Evolutionary conservation across 2,113 vertebrate species (phyloP), one percentile per base, ranked within the genome.

Genomic region (Perccottus glenii): DNA sequence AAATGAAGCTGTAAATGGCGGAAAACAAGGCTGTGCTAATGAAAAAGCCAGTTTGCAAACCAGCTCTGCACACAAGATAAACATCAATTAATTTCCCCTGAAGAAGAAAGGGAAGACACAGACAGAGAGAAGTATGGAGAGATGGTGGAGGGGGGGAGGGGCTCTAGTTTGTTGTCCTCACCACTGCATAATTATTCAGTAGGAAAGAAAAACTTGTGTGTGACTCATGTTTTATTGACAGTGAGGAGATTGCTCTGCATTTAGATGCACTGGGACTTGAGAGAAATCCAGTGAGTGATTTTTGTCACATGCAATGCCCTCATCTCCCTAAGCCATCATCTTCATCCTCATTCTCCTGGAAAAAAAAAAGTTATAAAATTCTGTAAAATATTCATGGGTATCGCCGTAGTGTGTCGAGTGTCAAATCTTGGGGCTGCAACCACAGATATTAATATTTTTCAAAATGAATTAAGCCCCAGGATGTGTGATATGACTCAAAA

Each of bases 81-180:
- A 78, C 68, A 88, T 89, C 84, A 85, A 81, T 85, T 86, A 78
- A 87, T 86, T 81, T 81, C 59, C 84, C 79, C 66, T 70, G 50
- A 67, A 87, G 81, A 35, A 63, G 57, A 70, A 8, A 50, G 60
- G 61, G 60, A 50, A 36, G 16, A 12, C 35, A 47, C 44, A 43
- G 6, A 46, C 40, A 45, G 11, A 45, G 47, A 50, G 42, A 78
- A 60, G 15, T 15, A 43, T 32, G 44, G 14, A 47, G 36, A 16
- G 49, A 33, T 27, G 58, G 32, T 15, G 12, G 4, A 42, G 49
- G 63, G 43, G n/a, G 44, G 46, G 50, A 52, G n/a, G 52, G 45
- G 11, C 53, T 62, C 11, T 46, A 35, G 15, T 53, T 59, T 74
- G 5, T 52, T 68, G 48, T 51, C 49, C 38, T 44, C 11, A 63